Base-by-base conservation (phyloP, 1,140 invertebrate species). In the Drosophila littoralis region DNA sequence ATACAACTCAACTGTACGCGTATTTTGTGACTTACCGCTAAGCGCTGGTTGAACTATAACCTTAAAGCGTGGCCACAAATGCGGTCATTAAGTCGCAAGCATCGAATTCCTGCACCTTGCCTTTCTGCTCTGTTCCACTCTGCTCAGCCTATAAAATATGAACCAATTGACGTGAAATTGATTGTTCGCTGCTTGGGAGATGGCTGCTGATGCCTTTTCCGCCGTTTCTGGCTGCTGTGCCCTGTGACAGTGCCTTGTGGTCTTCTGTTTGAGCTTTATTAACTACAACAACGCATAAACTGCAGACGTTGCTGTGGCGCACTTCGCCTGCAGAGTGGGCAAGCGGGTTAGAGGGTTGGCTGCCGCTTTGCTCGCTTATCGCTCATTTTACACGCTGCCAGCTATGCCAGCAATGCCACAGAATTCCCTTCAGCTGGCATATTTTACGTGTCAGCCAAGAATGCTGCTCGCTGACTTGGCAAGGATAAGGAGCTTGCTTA, bases 121-220 rank as follows among this genome's bases (percentile, higher is more conserved):
- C 12, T 10, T 35, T 32, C 15, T 43, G 54, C 22, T 8, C 22
- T 8, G 58, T 57, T 32, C 38, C 22, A 57, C 17, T 7, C 48
- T 59, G 75, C 67, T 80, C 63, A 77, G 80, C 77, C 85, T 81
- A 89, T 88, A 84, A 88, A 88, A 88, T 85, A 90, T 90, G 77
- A 89, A 81, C 63, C 81, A 84, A 89, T 89, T 89, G 85, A 84
- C 81, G 77, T 89, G 75, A 90, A 84, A 89, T 89, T 89, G 85
- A 89, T 89, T 84, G 71, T 89, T 77, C 43, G 32, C 66, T 58
- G 45, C 81, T 69, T 38, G 51, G 9, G 9, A 32, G 43, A 48
- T 55, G 50, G 58, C 33, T 4, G n/a, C 7, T 15, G 66, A 59
- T 48, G 65, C 57, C 51, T 22, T 15, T 33, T 28, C 38, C 42